Base-by-base conservation (phyloP, 2,113 vertebrate species). In the Engraulis encrasicolus region DNA sequence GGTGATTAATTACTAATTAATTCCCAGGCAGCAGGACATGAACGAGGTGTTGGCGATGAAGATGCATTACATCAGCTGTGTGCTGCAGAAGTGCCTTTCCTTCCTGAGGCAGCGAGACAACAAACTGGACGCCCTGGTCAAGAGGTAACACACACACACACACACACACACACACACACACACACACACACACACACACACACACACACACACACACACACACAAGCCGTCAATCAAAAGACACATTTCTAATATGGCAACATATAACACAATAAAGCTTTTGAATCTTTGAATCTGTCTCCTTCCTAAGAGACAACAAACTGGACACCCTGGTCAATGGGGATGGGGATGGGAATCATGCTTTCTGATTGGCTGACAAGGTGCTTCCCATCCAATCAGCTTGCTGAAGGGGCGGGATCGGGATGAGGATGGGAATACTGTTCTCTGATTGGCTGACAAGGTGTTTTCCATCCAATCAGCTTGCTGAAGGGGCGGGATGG, bases 41-140 rank as follows among this genome's bases (percentile, higher is more conserved):
- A 97, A 96, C 85, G 96, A 97, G 92, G 94, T 96, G 15, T 90
- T 96, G 84, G 96, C 96, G 82, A 93, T 97, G 93, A 97, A 96
- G 91, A 96, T 96, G 96, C 96, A 96, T 87, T 97, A 96, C 80
- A 91, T 96, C 86, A 96, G 96, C 82, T 96, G 95, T 77, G 91
- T 97, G 82, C 93, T 97, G 87, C 95, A 96, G 89, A 97, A 95
- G 85, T 97, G 96, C 34, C 88, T 94, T 50, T 87, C 48, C 0
- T 95, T 94, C 91, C 88, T 97, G 81, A 93, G 94, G 48, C 94
- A 96, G 6, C 88, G 92, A 81, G 95, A 96, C 48, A 93, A 95
- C 85, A 94, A 94, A 52, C 84, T 97, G 66, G 95, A 96, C n/a
- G 86, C 90, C 4, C 92, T 97, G 27, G 92, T 97, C 85, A 96